A percentile compares a stretch with the other conserved stretches of the same genome.
Evolutionary conservation across 2,113 vertebrate species (phyloP).

Genomic region (Phainopepla nitens): DNA sequence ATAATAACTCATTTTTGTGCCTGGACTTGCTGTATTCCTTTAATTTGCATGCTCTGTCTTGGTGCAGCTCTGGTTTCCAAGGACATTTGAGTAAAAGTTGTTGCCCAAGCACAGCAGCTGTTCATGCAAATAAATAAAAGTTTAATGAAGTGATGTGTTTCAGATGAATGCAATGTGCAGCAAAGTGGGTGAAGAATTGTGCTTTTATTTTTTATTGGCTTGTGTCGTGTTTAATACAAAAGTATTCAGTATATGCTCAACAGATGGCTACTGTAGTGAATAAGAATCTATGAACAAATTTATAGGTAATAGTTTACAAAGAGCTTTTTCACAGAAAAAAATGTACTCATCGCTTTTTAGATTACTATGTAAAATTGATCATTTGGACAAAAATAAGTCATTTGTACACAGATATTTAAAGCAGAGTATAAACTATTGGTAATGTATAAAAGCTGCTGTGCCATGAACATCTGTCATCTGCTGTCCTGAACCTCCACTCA

Average conservation of each 20-base stretch:
- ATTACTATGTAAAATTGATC: background rate
- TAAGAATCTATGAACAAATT: background rate
- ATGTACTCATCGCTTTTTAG: background rate
- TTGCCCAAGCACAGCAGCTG: background rate
- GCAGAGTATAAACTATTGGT: background rate
- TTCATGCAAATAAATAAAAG: background rate
- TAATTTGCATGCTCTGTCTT: background rate
- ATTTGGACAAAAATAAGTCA: background rate
- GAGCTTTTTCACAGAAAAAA: background rate
- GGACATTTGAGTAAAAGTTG: background rate
- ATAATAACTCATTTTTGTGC: background rate
- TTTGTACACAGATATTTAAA: background rate
- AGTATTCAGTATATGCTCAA: background rate
- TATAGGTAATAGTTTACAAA: background rate
- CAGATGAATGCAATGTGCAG: background rate
- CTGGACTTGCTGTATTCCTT: background rate
- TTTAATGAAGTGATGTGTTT: background rate
- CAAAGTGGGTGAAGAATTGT: background rate
- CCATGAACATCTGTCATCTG: background rate
- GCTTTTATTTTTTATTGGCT: background rate
- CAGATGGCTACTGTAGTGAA: background rate
- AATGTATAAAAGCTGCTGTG: background rate
- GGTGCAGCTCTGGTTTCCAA: background rate
- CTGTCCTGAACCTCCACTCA: fast-evolving
- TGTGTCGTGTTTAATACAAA: background rate